phyloP scores from a whole-genome alignment of 1,140 invertebrate species.

The Rhopalosiphum padi region DNA sequence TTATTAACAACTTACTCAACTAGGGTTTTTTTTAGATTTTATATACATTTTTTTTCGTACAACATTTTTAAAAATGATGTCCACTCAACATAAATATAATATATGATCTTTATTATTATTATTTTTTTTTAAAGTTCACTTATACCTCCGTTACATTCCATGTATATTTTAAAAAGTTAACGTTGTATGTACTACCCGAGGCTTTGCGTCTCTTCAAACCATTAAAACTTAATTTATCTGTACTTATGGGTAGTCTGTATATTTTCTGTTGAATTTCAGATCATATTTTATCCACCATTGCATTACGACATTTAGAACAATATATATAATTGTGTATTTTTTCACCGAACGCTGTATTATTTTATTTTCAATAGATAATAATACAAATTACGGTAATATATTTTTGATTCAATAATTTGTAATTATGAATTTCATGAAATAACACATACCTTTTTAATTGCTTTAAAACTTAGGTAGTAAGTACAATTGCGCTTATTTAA shows the following conservation, averaged over 20 bases:
- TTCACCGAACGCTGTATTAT: not conserved
- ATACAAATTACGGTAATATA: not conserved
- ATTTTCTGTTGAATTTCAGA: not conserved
- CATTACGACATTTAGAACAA: not conserved
- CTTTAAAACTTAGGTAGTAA: not conserved
- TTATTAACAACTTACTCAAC: not conserved
- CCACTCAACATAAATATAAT: not conserved
- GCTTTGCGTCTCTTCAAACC: not conserved
- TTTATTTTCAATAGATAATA: not conserved
- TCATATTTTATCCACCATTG: not conserved
- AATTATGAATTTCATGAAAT: not conserved
- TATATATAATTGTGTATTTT: not conserved
- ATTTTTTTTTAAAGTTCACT: not conserved
- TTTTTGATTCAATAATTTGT: not conserved
- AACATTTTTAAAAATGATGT: not conserved
- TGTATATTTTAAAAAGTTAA: not conserved
- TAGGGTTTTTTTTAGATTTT: not conserved
- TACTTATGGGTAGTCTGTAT: not conserved
- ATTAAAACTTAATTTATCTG: slow-evolving; percentile 30
- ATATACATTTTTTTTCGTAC: not conserved
- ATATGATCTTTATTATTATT: not conserved
- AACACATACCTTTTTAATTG: too few species aligned
- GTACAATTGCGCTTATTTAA: not conserved
- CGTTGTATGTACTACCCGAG: not conserved
- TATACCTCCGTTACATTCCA: not conserved